phyloP scores from a whole-genome alignment of 2,888 invertebrate genomes.

The Anorthoa munda region DNA sequence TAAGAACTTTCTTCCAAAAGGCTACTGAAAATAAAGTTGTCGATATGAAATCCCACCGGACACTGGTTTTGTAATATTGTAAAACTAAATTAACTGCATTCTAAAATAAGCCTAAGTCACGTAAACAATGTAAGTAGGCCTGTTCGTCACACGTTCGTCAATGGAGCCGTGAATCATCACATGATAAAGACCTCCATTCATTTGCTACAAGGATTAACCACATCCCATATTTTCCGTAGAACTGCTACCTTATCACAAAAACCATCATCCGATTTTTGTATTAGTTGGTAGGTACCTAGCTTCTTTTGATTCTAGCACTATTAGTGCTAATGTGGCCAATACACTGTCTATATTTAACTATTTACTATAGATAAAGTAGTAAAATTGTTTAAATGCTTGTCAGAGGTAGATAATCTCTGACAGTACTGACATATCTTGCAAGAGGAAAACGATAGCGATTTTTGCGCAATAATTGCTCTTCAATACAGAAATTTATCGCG shows the following conservation, averaged over 20 bases:
- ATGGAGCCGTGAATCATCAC: slow-evolving; percentile 39
- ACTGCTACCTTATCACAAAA: slow-evolving; percentile 3
- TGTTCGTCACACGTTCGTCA: slow-evolving; percentile 4
- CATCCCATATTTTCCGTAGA: slow-evolving; percentile 16
- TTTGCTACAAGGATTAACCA: slow-evolving; percentile 22
- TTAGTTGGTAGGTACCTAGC: too few relatives aligned
- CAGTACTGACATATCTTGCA: too few relatives aligned
- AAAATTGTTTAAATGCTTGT: too few relatives aligned
- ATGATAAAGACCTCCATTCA: slow-evolving; percentile 26
- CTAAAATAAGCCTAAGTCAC: neutral
- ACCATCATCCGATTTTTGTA: neutral
- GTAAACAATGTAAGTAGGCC: slow-evolving; percentile 21
- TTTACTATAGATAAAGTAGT: too few relatives aligned
- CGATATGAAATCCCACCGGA: neutral
- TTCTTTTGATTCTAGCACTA: too few relatives aligned
- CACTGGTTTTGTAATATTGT: neutral
- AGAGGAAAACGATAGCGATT: too few relatives aligned
- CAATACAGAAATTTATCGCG: too few relatives aligned
- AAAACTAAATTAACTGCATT: neutral
- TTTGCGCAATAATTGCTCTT: too few relatives aligned
- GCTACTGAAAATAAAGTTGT: neutral
- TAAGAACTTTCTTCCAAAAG: too few relatives aligned
- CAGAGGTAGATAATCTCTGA: too few relatives aligned
- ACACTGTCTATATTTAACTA: too few relatives aligned
- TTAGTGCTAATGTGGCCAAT: too few relatives aligned